Base-by-base conservation (phyloP, 64 coral and sea anemone species). In the Orbicella faveolata region DNA sequence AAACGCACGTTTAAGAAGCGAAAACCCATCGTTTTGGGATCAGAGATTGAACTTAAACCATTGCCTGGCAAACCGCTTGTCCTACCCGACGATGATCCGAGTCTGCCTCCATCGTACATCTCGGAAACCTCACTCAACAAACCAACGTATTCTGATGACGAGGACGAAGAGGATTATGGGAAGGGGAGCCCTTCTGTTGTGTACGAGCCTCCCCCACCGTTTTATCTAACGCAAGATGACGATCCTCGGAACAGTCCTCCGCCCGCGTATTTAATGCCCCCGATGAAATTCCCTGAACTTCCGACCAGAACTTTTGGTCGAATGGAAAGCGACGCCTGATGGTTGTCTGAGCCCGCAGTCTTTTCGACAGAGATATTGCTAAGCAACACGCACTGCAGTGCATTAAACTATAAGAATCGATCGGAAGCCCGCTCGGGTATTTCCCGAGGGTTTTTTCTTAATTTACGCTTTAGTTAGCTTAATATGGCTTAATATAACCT, bases 151-250 rank as follows among this genome's bases (percentile, higher is more conserved):
- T 94, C 90, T 80, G 92, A 91, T 36, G 88, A 89, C 30, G 94
- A 93, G 51, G 94, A 96, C 75, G 83, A 94, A 36, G 89, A 72
- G 69, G 95, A 97, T 76, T 90, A 90, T 75, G 87, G 87, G 65
- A 94, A 94, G 39, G 63, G 36, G 36, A 89, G 69, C 81, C 89
- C 95, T 30, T 84, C 84, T 52, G 65, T 89, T 59, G 21, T 62
- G 75, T 97, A 94, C 73, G 92, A 97, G 76, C 91, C 92, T 21
- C 92, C 92, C 35, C 95, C 95, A 9, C 95, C 95, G 25, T 87
- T 79, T 61, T 93, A 94, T 74, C 66, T 17, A 15, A 30, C 30
- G n/a, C 52, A 61, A 12, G 74, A 72, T 5, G 91, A 87, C 2
- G 88, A 87, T 61, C 84, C 88, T 17, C 39, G 78, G 16, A 74